A percentile compares a stretch with the other conserved stretches of the same genome.
These are phyloP conservation scores for Sphenopsis melanotis DNA, from an alignment of 2,797 vertebrate species.

Conservation along the genomic window DNA sequence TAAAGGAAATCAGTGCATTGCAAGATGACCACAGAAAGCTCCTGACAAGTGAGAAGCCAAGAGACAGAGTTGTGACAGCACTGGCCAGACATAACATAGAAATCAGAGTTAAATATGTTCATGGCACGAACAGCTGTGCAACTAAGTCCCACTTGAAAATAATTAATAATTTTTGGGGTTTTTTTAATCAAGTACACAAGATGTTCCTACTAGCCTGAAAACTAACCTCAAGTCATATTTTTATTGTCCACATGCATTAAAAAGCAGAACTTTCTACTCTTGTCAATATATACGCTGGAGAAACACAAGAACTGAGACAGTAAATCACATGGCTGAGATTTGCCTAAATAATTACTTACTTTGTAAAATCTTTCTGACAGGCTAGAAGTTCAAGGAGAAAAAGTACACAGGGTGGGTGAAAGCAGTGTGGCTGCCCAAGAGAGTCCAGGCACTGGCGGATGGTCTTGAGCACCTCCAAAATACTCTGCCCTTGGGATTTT, in stretches of 20 bases:
- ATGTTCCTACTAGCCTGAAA: not conserved
- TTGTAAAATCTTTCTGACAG: slow-evolving; percentile 96
- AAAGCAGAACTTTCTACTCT: not conserved
- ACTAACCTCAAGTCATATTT: not conserved
- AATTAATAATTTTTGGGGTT: not conserved
- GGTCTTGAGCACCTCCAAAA: slow-evolving; percentile 86
- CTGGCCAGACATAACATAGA: not conserved
- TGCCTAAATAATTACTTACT: slow-evolving; percentile 73
- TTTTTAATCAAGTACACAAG: not conserved
- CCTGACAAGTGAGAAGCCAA: not conserved
- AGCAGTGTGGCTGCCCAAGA: slow-evolving; percentile 91
- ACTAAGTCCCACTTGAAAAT: not conserved
- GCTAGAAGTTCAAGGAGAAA: slow-evolving; percentile 92
- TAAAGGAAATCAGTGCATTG: not conserved
- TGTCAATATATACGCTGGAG: not conserved
- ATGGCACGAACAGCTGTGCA: not conserved
- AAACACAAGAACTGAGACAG: not conserved
- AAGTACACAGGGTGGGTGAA: slow-evolving; percentile 89
- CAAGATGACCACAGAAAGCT: not conserved
- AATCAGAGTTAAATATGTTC: not conserved
- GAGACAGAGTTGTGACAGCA: not conserved
- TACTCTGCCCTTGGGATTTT: slow-evolving; percentile 87
- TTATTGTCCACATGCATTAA: not conserved
- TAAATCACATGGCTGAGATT: not conserved
- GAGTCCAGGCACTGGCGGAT: slow-evolving; percentile 84